Conservation (phyloP, 2,113 vertebrate genomes). For the Verasper variegatus region DNA sequence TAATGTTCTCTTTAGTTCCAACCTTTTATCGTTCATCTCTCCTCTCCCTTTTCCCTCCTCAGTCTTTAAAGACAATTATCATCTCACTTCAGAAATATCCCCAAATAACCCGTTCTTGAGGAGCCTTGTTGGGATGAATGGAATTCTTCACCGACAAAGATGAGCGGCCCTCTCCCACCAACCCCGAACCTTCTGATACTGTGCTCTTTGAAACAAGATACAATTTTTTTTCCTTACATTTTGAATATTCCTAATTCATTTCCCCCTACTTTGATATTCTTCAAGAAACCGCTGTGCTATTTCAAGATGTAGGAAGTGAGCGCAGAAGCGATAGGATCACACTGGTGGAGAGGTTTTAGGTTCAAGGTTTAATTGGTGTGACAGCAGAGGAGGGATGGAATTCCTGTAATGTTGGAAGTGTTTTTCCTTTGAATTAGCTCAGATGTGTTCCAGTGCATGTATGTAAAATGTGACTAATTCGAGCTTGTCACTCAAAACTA, state of each 20-base stretch:
- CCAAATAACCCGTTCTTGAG: constrained; percentile 66
- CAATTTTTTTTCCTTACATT: constrained; percentile 71
- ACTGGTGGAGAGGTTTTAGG: constrained; percentile 59
- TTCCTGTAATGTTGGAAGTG: constrained; percentile 24
- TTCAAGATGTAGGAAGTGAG: constrained; percentile 71
- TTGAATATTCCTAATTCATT: constrained; percentile 75
- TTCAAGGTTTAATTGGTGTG: constrained; percentile 75
- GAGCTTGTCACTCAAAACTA: too few species aligned
- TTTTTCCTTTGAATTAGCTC: constrained; percentile 14
- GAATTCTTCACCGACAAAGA: constrained; percentile 77
- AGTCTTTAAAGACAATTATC: constrained; percentile 86
- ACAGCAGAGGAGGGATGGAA: constrained; percentile 54
- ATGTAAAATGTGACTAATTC: background rate
- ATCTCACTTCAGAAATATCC: constrained; percentile 78
- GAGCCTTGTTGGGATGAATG: constrained; percentile 81
- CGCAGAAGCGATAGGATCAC: constrained; percentile 53
- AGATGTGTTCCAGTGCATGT: background rate
- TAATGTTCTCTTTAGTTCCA: constrained; percentile 84
- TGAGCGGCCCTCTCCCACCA: constrained; percentile 61
- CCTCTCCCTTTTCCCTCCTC: constrained; percentile 71
- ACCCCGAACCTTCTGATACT: constrained; percentile 63
- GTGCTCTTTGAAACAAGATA: constrained; percentile 74
- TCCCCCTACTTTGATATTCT: constrained; percentile 63
- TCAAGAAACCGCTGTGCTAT: constrained; percentile 51
- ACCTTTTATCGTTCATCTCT: constrained; percentile 86